Conservation (phyloP, 2,797 vertebrate genomes). For the Phalanger gymnotis region DNA sequence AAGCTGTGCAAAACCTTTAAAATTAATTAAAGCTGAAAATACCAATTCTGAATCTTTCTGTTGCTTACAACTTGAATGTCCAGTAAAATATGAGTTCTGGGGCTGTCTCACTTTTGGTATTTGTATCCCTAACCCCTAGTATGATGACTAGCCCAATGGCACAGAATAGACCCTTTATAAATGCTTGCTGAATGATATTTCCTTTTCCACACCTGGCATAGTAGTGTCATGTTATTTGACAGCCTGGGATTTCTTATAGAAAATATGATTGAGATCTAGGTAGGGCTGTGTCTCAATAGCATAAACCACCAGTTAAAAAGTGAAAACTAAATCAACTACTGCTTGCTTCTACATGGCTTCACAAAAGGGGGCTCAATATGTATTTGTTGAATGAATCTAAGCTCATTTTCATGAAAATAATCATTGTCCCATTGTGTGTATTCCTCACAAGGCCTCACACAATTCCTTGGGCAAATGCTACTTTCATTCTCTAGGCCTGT, state of each 20-base stretch:
- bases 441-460: neutral
- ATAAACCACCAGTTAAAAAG: neutral
- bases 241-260: neutral
- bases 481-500: neutral
- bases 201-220: neutral
- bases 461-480: neutral
- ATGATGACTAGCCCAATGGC: neutral
- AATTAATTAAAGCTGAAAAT: slow-evolving; percentile 23
- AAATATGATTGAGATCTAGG: neutral
- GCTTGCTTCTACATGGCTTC: neutral
- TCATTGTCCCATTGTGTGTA: neutral
- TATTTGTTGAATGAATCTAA: neutral
- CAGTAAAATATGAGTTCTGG: neutral
- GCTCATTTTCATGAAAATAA: neutral
- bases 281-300: neutral
- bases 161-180: neutral
- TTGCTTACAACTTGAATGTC: neutral
- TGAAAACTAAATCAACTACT: neutral
- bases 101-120: neutral
- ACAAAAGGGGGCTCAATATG: neutral
- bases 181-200: neutral
- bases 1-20: neutral
- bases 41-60: slow-evolving; percentile 1
- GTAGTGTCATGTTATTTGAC: neutral
- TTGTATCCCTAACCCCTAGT: neutral